phyloP scores from a whole-genome alignment of 2,797 vertebrate species.

The Pangasius djambal region DNA sequence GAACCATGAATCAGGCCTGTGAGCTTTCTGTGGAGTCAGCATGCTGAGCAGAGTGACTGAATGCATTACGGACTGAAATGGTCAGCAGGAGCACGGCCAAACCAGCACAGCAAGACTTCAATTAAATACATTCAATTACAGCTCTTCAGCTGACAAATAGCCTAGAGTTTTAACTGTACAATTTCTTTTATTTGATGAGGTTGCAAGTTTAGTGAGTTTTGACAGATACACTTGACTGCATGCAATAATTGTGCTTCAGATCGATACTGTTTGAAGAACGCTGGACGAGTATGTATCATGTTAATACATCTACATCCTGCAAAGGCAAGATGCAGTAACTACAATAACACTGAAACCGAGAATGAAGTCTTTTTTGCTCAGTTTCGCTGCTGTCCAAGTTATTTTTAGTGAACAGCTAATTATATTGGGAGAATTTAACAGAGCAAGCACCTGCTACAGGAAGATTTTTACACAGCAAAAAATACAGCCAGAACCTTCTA shows the following conservation, averaged over 20 bases:
- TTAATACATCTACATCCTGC: background rate
- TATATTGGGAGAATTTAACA: background rate
- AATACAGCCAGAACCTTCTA: background rate
- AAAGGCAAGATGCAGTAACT: background rate
- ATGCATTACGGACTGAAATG: conserved; percentile 49
- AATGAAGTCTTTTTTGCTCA: background rate
- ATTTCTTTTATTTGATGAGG: conserved; percentile 21
- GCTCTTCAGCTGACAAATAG: conserved; percentile 22
- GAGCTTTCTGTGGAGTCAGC: conserved; percentile 50
- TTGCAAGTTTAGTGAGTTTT: background rate
- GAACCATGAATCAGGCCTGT: conserved; percentile 47
- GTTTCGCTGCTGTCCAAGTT: background rate
- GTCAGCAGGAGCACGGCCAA: conserved; percentile 38
- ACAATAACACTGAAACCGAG: background rate
- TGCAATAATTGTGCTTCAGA: background rate
- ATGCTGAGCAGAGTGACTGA: conserved; percentile 37
- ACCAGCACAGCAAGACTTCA: conserved; percentile 13
- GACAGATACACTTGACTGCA: background rate
- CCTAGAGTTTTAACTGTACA: background rate
- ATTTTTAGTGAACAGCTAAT: background rate
- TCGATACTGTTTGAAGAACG: background rate
- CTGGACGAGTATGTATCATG: background rate
- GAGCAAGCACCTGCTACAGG: no score
- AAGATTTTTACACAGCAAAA: background rate
- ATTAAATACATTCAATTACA: conserved; percentile 16